Base-by-base conservation (phyloP, 2,797 vertebrate genomes). In the Atherinosoma microstoma region DNA sequence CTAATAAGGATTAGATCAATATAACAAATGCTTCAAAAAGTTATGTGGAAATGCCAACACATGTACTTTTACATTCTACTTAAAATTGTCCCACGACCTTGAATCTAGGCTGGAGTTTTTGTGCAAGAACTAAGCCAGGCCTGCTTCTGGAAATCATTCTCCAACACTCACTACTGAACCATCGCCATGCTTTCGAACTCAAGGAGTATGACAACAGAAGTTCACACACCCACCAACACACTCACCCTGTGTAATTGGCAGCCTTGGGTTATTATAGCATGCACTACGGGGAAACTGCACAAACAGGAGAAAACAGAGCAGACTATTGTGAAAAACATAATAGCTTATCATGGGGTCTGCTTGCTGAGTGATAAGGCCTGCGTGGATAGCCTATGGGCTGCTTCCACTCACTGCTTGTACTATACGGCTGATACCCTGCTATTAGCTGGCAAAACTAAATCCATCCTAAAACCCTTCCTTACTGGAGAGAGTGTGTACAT, bases 381-480 rank as follows among this genome's bases (percentile, higher is more conserved):
- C 78, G 80, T 76, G 73, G 86, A 83, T 81, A 78, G 80, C 88
- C 88, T 64, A 51, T 67, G 22, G 90, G 87, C 81, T 83, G 82
- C 81, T 77, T 85, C 71, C 65, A 76, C 85, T 83, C 86, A 63
- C 72, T 80, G 78, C 83, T 73, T 78, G 75, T 77, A 82, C 79
- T 53, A 73, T 71, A 72, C 70, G 73, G 84, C 86, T 78, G 83
- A 90, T 81, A 85, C 61, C 79, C 78, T 72, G 82, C 86, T 89
- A 88, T 92, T 91, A 92, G 86, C 86, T 71, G 75, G 69, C 66
- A 87, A 83, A 84, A 73, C 76, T 75, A 81, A 89, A 90, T 88
- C 89, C 80, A 87, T 80, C 82, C 45, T 80, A 70, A 86, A 87
- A 64, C 71, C 84, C 61, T 71, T 73, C 69, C 79, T 69, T 78